Evolutionary conservation across 2,797 vertebrate species (phyloP).

Genomic region (Acomys russatus): DNA sequence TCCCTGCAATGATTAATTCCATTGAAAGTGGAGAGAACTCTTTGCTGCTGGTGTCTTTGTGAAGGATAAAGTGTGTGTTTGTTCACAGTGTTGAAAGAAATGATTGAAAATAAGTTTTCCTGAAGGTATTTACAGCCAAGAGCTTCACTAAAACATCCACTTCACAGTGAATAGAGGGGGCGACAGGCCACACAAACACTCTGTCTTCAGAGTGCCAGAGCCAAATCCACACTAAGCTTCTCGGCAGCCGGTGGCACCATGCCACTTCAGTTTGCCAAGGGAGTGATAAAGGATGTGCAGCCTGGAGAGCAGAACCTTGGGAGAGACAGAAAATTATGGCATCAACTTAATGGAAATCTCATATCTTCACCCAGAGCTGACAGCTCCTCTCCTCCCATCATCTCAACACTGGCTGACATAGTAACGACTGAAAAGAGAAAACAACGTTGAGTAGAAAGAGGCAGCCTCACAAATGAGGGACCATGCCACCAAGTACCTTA

Average conservation of each 20-base stretch:
- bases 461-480: not conserved
- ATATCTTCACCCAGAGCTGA: constrained; percentile 64
- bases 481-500: not conserved
- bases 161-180: constrained; percentile 43
- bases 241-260: constrained; percentile 33
- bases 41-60: constrained; percentile 59
- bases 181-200: constrained; percentile 65
- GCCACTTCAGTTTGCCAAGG: constrained; percentile 69
- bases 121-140: constrained; percentile 71
- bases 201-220: constrained; percentile 60
- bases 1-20: constrained; percentile 40
- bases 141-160: constrained; percentile 58
- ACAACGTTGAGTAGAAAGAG: not conserved
- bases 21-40: constrained; percentile 52
- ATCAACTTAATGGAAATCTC: constrained; percentile 74
- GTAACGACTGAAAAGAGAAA: not conserved
- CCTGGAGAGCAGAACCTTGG: constrained; percentile 61
- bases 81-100: constrained; percentile 72
- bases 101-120: constrained; percentile 72
- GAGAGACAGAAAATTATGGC: constrained; percentile 70
- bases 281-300: constrained; percentile 62
- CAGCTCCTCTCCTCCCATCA: not conserved
- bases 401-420: not conserved
- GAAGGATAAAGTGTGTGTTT: constrained; percentile 71
- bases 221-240: constrained; percentile 60